Evolutionary conservation across 2,113 vertebrate genomes (phyloP), one percentile per base, ranked within the genome.

Genomic region (Oophaga pumilio): DNA sequence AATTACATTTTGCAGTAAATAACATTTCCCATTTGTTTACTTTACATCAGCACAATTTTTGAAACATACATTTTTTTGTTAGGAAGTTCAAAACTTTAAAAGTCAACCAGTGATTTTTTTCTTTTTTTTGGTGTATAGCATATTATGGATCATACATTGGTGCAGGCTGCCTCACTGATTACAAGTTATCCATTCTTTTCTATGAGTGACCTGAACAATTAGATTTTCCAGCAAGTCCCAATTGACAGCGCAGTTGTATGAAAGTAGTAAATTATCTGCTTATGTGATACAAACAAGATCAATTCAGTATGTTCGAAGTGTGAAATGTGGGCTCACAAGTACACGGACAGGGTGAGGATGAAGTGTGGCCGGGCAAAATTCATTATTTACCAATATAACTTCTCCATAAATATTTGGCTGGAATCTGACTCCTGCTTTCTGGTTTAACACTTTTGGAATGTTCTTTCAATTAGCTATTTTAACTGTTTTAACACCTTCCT

Each of bases 371-470:
- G 56, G 56, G 33, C 71, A 76, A 15, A 62, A 62, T 85, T 85
- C 84, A 85, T 85, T 85, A 85, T 85, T 76, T 85, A 85, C 76
- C 84, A 85, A 76, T 85, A 85, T 62, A 76, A 85, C 56, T 74
- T 85, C 57, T 62, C 53, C 71, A 85, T 76, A 62, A 76, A 85
- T 62, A 50, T 74, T 26, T 60, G 84, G 57, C 56, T 8, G 22
- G 52, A 18, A 8, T 76, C 13, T n/a, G 14, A 49, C 2, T 20
- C 60, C 57, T 85, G 84, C 18, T 62, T 85, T 76, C 56, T 62
- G 71, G 7, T 60, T 62, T 28, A 76, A 73, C 56, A 24, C 11
- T 60, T 85, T 62, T 2, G 53, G 71, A 76, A 85, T 74, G 83
- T 74, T 83, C 64, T 73, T 84, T 84, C 33, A 76, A 74, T 85